Evolutionary conservation across 1,140 invertebrate species (phyloP), one percentile per base, ranked within the genome.

Genomic region (Microplitis mediator): DNA sequence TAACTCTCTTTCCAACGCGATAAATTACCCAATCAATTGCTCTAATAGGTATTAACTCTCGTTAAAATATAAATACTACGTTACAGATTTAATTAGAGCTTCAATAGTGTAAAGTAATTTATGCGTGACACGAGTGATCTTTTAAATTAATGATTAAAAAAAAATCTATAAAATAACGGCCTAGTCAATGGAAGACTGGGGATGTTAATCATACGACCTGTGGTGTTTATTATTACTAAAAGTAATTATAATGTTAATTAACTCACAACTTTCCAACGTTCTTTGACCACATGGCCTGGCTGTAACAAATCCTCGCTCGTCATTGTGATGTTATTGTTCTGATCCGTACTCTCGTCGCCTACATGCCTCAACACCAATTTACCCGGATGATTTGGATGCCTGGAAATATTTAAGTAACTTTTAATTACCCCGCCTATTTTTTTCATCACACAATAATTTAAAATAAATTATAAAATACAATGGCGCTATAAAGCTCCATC

Each of bases 221-320:
- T 39, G 36, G 4, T 45, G 5, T 11, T 45, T 45, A 45, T 45
- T 45, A 45, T 45, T 45, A 45, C 39, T 45, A 45, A 45, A 45
- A 45, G 39, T 45, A 45, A 45, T 45, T 45, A 52, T 23, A 11
- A 32, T 50, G 32, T 34, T 52, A 36, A 56, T 73, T 45, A 36
- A 84, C 91, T 91, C 81, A 93, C 92, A 81, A 99, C 97, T 95
- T 98, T 98, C 97, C 97, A 99, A 85, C 97, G 87, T 86, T 99
- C 97, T 88, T 98, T 99, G 80, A 99, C 96, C 56, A 98, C 93
- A 89, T 98, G 96, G 64, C 96, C 97, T 32, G 96, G 95, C 86
- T 98, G 96, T 76, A 99, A 89, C 63, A 99, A 90, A 88, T 99
- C 97, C 88, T 98, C 97, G 77, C 91, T 94, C 66, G 95, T 94